Base-by-base conservation (phyloP, 2,888 invertebrate genomes). In the Polymixis flavicincta region DNA sequence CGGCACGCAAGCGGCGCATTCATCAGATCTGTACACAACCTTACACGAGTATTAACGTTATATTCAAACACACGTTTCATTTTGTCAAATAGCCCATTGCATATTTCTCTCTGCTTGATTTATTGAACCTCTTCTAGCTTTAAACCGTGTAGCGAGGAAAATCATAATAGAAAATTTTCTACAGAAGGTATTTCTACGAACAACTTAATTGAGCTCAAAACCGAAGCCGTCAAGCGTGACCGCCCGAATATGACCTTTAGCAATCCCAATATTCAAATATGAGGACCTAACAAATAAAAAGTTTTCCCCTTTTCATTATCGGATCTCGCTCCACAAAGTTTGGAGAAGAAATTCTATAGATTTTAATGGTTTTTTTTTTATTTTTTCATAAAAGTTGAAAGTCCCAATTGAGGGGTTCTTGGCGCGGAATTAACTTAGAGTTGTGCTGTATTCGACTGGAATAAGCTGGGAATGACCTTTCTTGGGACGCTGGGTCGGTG, bases 381-480 rank as follows among this genome's bases (percentile, higher is more conserved):
- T n/a, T n/a, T 85, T 81, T 83, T 74, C 63, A 57, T 79, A 78
- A 76, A 79, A 82, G 70, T 85, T 82, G 61, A 77, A 70, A 75
- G 61, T 80, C 70, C 66, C 66, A 75, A 85, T 82, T 57, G 75
- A 64, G 74, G 28, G 65, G 71, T 69, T 71, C 61, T 74, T 74
- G 74, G 76, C 45, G 28, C 52, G 48, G 76, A 80, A 74, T 78
- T 79, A 78, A 85, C 74, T 81, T 59, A 63, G 78, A 77, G 69
- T 74, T 67, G 74, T 76, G 64, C 66, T 79, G 74, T 82, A 72
- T 84, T 82, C 72, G 67, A 72, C 63, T 74, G 75, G 52, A 80
- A 82, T 82, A 85, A 84, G 73, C 76, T 73, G 60, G 63, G n/a
- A 70, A 74, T 78, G 85, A 86, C 84, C 85, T 86, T 85, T 79